Conservation (phyloP, 2,888 invertebrate species). For the Dicyrtomina minuta region DNA sequence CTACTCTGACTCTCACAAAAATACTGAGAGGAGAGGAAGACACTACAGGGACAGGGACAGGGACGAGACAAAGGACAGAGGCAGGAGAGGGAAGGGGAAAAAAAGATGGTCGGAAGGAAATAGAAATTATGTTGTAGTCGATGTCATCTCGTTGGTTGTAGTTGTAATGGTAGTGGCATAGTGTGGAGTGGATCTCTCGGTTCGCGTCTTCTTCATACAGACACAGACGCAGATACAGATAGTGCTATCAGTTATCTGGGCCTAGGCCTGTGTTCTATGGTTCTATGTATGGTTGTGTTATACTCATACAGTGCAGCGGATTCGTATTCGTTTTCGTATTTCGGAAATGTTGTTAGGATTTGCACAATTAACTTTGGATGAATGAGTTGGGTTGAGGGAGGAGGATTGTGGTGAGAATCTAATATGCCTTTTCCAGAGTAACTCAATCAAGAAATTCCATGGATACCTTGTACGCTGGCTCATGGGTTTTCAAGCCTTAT, state of each 20-base stretch:
- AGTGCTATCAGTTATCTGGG: too few relatives aligned
- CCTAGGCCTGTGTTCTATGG: too few relatives aligned
- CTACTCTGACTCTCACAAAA: too few relatives aligned
- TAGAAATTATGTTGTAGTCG: conserved; percentile 20
- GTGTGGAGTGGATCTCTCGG: too few relatives aligned
- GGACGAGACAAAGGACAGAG: background rate
- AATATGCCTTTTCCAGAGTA: conserved; percentile 12
- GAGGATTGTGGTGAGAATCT: conserved; percentile 23
- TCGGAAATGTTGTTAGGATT: conserved; percentile 27
- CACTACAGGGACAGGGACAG: too few relatives aligned
- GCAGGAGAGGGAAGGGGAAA: background rate
- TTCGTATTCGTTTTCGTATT: background rate
- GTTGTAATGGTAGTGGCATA: too few relatives aligned
- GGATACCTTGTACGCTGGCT: conserved; percentile 21
- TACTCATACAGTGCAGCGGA: too few relatives aligned
- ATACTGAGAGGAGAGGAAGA: background rate
- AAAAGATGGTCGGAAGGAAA: conserved; percentile 6
- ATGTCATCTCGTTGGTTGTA: too few relatives aligned
- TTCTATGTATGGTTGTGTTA: too few relatives aligned
- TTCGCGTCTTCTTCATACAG: too few relatives aligned
- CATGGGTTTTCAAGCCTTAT: conserved; percentile 25
- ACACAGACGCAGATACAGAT: too few relatives aligned
- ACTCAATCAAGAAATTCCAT: conserved; percentile 25
- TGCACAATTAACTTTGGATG: conserved; percentile 26
- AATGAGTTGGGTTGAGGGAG: conserved; percentile 14